phyloP scores from a whole-genome alignment of 2,888 invertebrate genomes.

The Hofmannophila pseudospretella region DNA sequence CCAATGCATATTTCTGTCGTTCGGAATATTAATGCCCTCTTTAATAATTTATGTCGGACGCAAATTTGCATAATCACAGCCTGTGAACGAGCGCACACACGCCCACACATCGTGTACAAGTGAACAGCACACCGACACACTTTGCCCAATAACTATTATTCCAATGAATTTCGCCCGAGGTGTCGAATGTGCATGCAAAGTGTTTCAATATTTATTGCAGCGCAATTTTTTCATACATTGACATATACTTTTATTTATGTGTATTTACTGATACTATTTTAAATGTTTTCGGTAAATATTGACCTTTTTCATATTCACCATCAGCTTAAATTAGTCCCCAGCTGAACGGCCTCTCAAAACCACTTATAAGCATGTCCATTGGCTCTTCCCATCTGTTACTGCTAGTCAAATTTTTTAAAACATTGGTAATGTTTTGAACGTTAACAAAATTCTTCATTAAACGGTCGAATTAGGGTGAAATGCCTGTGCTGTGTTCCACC shows the following conservation, averaged over 20 bases:
- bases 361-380: too few relatives aligned
- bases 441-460: too few relatives aligned
- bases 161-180: constrained; percentile 60
- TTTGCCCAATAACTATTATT: constrained; percentile 62
- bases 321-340: too few relatives aligned
- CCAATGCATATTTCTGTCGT: constrained; percentile 70
- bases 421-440: too few relatives aligned
- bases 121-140: constrained; percentile 16
- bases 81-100: constrained; percentile 49
- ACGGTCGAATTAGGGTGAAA: too few relatives aligned
- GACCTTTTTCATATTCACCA: too few relatives aligned
- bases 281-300: too few relatives aligned
- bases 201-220: constrained; percentile 26
- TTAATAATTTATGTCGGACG: constrained; percentile 74
- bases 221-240: constrained; percentile 20
- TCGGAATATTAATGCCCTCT: constrained; percentile 74
- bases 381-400: too few relatives aligned
- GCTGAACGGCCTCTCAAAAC: too few relatives aligned
- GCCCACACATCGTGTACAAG: constrained; percentile 16
- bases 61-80: constrained; percentile 76
- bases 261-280: too few relatives aligned
- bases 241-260: constrained; percentile 19
- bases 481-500: too few relatives aligned
- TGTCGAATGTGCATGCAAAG: constrained; percentile 24
- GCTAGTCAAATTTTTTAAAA: too few relatives aligned